phyloP scores from a whole-genome alignment of 2,888 invertebrate genomes.

The Stenodema calcarata region DNA sequence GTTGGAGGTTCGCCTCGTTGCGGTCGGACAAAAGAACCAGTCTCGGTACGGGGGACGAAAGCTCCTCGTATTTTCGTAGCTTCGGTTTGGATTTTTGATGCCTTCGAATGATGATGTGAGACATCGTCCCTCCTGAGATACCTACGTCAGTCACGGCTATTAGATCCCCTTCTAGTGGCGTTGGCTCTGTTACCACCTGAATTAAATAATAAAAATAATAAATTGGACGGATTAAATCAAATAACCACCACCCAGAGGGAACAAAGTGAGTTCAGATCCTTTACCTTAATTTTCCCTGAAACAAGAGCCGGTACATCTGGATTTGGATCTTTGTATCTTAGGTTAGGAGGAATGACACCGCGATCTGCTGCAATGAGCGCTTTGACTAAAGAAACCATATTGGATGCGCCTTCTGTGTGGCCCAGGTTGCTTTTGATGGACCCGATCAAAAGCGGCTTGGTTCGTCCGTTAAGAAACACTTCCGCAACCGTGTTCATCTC shows the following conservation, averaged over 20 bases:
- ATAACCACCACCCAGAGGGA: no score
- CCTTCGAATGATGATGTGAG: conserved; percentile 62
- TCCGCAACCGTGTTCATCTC: conserved; percentile 55
- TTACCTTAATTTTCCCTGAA: conserved; percentile 57
- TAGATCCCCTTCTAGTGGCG: conserved; percentile 62
- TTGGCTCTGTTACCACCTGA: conserved; percentile 57
- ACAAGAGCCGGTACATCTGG: conserved; percentile 56
- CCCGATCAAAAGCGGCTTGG: conserved; percentile 65
- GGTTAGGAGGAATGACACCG: conserved; percentile 58
- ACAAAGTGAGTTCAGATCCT: background rate
- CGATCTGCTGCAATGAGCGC: conserved; percentile 58
- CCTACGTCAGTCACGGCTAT: conserved; percentile 62
- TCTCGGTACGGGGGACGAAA: conserved; percentile 49
- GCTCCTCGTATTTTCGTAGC: conserved; percentile 14
- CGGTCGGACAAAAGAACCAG: conserved; percentile 54
- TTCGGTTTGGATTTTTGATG: conserved; percentile 60
- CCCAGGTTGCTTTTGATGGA: conserved; percentile 70
- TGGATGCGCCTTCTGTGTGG: conserved; percentile 65
- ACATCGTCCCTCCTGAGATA: background rate
- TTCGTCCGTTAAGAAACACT: conserved; percentile 51
- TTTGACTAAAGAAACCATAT: conserved; percentile 64
- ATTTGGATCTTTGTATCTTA: conserved; percentile 57
- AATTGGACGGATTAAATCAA: no score
- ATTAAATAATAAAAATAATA: no score
- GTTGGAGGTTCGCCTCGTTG: conserved; percentile 43